Conservation (phyloP, 2,888 invertebrate species). For the Arctia plantaginis region DNA sequence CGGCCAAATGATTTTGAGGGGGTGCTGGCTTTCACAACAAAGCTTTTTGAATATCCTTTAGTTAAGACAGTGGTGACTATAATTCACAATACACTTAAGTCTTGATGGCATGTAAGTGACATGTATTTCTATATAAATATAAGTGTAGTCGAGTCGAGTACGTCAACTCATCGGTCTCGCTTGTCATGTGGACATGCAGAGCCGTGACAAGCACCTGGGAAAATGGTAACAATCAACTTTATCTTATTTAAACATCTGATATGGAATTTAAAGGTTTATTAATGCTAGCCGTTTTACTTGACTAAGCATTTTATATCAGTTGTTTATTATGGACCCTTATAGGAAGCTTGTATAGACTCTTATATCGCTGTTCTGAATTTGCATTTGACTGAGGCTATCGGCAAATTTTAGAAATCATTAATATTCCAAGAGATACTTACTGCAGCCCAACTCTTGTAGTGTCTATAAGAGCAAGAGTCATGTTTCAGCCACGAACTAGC, state of each 20-base stretch:
- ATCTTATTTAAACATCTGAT: neutral
- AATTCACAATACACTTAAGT: neutral
- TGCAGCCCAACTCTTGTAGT: too few species aligned
- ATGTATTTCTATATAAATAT: neutral
- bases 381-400: too few species aligned
- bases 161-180: neutral
- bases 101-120: neutral
- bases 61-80: neutral
- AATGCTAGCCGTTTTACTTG: neutral
- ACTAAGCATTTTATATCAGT: neutral
- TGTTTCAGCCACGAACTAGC: too few species aligned
- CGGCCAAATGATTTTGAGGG: too few species aligned
- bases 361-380: too few species aligned
- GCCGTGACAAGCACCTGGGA: neutral
- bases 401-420: too few species aligned
- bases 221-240: neutral
- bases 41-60: neutral
- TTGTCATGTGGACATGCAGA: neutral
- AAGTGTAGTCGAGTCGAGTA: neutral
- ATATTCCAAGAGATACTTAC: too few species aligned
- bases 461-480: too few species aligned
- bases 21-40: neutral
- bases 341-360: too few species aligned
- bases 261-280: neutral
- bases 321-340: neutral